These are phyloP conservation scores for Albula goreensis DNA, from an alignment of 2,113 vertebrate genomes.

Conservation along the genomic window DNA sequence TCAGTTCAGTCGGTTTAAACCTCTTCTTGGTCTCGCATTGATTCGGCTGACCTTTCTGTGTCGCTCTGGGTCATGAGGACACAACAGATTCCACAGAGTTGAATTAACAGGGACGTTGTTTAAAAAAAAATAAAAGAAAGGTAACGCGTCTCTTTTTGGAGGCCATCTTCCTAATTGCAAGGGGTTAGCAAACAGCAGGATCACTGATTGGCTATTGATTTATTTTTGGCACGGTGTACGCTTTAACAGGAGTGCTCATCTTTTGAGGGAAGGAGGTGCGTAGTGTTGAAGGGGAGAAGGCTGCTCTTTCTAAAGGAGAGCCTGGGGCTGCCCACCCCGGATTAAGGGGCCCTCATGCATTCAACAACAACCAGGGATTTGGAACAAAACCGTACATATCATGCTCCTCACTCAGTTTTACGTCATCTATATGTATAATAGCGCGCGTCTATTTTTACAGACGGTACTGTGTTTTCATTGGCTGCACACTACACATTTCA, in stretches of 20 bases:
- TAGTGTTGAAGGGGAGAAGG: neutral
- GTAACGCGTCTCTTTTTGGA: neutral
- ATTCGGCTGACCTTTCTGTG: neutral
- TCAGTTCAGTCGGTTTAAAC: neutral
- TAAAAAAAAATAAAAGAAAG: neutral
- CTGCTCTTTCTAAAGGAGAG: neutral
- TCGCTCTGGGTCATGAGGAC: neutral
- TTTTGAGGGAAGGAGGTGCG: neutral
- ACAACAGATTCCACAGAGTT: neutral
- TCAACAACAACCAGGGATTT: neutral
- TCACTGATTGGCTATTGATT: neutral
- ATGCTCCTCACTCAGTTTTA: neutral
- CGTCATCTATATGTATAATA: neutral
- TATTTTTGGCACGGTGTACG: neutral
- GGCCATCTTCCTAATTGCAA: neutral
- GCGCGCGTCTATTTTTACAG: neutral
- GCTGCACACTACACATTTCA: neutral
- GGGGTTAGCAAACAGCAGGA: neutral
- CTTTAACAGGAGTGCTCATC: neutral
- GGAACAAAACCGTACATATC: neutral
- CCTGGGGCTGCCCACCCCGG: neutral
- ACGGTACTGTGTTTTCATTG: neutral
- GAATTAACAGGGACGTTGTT: neutral
- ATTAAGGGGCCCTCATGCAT: slow-evolving; percentile 21
- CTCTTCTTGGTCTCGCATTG: neutral